Evolutionary conservation across 2,113 vertebrate genomes (phyloP).

Genomic region (Pundamilia nyererei): DNA sequence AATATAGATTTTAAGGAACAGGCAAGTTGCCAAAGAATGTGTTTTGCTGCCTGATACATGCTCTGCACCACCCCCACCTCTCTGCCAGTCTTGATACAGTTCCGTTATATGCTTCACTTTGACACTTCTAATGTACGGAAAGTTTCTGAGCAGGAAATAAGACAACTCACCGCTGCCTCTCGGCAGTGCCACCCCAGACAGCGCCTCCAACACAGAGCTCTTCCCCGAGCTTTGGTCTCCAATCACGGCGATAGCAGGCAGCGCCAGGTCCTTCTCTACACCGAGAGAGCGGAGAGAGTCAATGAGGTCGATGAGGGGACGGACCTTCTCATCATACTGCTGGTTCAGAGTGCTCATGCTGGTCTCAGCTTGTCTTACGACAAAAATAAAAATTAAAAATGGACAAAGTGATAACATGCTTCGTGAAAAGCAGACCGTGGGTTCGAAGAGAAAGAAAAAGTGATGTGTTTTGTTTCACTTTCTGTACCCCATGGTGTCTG

Average conservation of each 20-base stretch:
- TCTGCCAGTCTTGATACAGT: no score
- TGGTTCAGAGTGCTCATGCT: constrained; percentile 47
- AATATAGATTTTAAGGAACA: no score
- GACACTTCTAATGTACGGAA: no score
- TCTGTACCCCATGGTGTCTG: accelerated
- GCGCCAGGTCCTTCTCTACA: constrained; percentile 69
- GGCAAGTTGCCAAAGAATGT: no score
- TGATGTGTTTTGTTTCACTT: background rate
- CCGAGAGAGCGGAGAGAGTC: constrained; percentile 70
- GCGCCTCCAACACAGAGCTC: constrained; percentile 85
- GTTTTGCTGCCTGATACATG: no score
- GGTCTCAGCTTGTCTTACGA: accelerated
- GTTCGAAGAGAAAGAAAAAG: accelerated
- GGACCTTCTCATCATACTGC: constrained; percentile 69
- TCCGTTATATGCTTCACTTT: no score
- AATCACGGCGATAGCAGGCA: constrained; percentile 74
- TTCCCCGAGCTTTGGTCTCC: constrained; percentile 86
- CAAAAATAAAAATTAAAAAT: accelerated
- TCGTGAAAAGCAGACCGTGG: accelerated
- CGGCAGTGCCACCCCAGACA: constrained; percentile 83
- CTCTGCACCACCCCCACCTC: no score
- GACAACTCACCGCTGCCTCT: constrained; percentile 77
- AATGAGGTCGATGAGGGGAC: constrained; percentile 71
- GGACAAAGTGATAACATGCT: accelerated
- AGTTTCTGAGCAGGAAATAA: no score